phyloP scores from a whole-genome alignment of 2,113 vertebrate species.

The Amia ocellicauda region DNA sequence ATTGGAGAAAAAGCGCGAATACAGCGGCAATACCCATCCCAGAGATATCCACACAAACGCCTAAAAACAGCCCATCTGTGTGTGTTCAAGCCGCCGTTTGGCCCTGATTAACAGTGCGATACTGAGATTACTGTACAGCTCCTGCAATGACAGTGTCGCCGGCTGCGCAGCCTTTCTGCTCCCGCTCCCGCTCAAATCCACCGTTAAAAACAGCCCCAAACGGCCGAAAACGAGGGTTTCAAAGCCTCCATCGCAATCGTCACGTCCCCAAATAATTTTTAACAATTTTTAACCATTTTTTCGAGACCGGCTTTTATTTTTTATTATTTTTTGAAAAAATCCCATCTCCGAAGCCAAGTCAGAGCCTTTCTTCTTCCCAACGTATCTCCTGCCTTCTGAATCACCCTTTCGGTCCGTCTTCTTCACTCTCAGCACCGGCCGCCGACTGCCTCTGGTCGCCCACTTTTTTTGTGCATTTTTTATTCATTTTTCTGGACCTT shows the following conservation, averaged over 20 bases:
- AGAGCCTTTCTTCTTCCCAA: constrained; percentile 33
- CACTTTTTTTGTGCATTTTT: constrained; percentile 16
- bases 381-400: constrained; percentile 30
- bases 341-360: constrained; percentile 31
- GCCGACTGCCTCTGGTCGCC: background rate
- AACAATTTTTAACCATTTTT: constrained; percentile 34
- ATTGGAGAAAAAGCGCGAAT: background rate
- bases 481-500: constrained; percentile 9
- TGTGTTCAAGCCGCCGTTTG: too few relatives aligned
- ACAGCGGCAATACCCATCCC: background rate
- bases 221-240: constrained; percentile 19
- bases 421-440: background rate
- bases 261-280: constrained; percentile 23
- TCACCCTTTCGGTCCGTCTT: constrained; percentile 19
- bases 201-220: constrained; percentile 50
- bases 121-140: background rate
- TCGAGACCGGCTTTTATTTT: constrained; percentile 15
- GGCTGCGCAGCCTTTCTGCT: constrained; percentile 45
- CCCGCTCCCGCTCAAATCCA: constrained; percentile 73
- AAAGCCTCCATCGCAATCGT: constrained; percentile 17
- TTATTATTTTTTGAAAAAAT: constrained; percentile 26
- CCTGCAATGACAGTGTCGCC: constrained; percentile 34
- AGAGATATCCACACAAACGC: background rate
- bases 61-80: background rate
- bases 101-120: background rate